A percentile compares a stretch with the other conserved stretches of the same genome.
Conservation (phyloP, 2,888 invertebrate species). For the Mantis religiosa region DNA sequence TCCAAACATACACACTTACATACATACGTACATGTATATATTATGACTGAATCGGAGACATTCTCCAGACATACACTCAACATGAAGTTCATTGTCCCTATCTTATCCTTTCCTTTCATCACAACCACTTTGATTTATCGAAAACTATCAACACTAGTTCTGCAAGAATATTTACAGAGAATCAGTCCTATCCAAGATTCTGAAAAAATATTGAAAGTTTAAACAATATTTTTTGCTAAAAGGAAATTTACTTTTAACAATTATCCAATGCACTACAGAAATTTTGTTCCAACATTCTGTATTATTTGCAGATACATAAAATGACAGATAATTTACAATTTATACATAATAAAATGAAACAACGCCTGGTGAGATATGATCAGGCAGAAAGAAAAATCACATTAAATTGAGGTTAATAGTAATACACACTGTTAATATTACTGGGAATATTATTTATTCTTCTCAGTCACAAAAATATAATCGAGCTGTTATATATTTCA, state of each 20-base stretch:
- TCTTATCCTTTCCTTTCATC: background rate
- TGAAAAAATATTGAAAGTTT: background rate
- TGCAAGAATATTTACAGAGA: background rate
- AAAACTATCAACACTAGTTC: background rate
- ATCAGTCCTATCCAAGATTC: background rate
- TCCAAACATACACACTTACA: background rate
- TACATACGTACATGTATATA: background rate
- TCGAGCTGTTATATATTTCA: background rate
- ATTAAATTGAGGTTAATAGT: background rate
- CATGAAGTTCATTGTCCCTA: background rate
- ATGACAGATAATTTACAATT: background rate
- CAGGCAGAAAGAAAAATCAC: background rate
- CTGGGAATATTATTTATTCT: background rate
- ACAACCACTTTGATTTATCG: background rate
- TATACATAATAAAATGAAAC: background rate
- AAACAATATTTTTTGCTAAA: background rate
- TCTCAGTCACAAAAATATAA: background rate
- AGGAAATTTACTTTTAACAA: background rate
- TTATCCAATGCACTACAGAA: background rate
- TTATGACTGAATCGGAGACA: background rate
- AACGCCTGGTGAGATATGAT: background rate
- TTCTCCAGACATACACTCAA: background rate
- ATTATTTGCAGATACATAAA: background rate
- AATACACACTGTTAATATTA: background rate
- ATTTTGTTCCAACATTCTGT: background rate